Conservation (phyloP, 2,888 invertebrate species). For the Drosophila siamana region DNA sequence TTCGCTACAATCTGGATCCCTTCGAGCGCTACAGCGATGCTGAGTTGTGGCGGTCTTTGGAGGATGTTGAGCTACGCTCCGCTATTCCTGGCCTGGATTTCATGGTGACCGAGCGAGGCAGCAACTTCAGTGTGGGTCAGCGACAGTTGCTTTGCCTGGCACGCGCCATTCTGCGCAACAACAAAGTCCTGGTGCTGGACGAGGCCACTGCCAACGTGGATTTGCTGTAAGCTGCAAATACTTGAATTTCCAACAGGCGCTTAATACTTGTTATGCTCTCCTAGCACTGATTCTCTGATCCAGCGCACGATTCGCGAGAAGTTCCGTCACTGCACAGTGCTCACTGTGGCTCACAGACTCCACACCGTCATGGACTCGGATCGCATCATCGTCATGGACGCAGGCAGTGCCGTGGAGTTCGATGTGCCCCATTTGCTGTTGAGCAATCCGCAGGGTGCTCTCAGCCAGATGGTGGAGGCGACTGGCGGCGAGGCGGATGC, state of each 20-base stretch:
- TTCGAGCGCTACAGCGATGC: slow-evolving; percentile 83
- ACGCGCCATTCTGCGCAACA: slow-evolving; percentile 88
- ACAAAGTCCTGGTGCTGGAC: slow-evolving; percentile 88
- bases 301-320: slow-evolving; percentile 92
- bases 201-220: slow-evolving; percentile 91
- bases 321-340: slow-evolving; percentile 92
- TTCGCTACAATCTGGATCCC: slow-evolving; percentile 89
- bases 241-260: neutral
- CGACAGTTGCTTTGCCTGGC: slow-evolving; percentile 89
- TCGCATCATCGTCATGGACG: slow-evolving; percentile 93
- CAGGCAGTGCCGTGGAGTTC: slow-evolving; percentile 91
- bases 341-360: slow-evolving; percentile 95
- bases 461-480: slow-evolving; percentile 89
- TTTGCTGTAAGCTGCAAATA: slow-evolving; percentile 85
- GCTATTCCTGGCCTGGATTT: slow-evolving; percentile 86
- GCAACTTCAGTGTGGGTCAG: slow-evolving; percentile 89
- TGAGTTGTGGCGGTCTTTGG: slow-evolving; percentile 82
- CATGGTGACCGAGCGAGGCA: slow-evolving; percentile 86
- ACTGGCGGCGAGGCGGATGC: slow-evolving; percentile 86
- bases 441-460: slow-evolving; percentile 87
- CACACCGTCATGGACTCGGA: slow-evolving; percentile 97
- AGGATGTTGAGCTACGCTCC: slow-evolving; percentile 86
- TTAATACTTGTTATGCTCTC: neutral
- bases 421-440: slow-evolving; percentile 89
- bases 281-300: slow-evolving; percentile 91